These are phyloP conservation scores for Casuarius casuarius DNA, from an alignment of 2,113 vertebrate species.

Conservation along the genomic window DNA sequence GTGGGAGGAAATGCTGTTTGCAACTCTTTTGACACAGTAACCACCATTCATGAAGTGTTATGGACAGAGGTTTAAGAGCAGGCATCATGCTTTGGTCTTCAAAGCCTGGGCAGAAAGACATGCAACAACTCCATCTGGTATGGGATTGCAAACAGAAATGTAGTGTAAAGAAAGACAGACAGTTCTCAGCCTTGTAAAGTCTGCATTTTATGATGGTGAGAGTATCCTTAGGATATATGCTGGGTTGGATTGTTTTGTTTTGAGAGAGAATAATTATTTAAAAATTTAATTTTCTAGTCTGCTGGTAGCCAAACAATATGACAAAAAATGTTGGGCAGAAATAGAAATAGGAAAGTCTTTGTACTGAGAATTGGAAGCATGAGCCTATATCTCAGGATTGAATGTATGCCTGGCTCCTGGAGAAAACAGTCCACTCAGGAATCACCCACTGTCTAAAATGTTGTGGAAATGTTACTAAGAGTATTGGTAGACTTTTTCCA, in stretches of 20 bases:
- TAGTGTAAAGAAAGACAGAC: neutral
- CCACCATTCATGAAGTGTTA: neutral
- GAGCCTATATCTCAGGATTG: neutral
- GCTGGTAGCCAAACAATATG: constrained; percentile 18
- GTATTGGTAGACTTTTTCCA: neutral
- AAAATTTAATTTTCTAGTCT: constrained; percentile 20
- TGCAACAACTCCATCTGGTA: constrained; percentile 32
- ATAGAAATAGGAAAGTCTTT: constrained; percentile 28
- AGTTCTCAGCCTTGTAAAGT: constrained; percentile 27
- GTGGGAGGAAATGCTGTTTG: neutral
- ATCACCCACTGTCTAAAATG: neutral
- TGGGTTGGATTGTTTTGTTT: constrained; percentile 2
- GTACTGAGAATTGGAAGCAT: neutral
- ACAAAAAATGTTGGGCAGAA: neutral
- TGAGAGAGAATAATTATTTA: neutral
- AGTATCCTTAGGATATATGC: neutral
- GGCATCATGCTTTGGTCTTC: neutral
- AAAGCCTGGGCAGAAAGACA: neutral
- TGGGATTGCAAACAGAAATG: constrained; percentile 22
- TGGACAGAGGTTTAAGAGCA: neutral
- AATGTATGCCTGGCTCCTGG: neutral
- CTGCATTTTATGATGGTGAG: neutral
- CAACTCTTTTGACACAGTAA: constrained; percentile 10
- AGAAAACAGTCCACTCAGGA: neutral
- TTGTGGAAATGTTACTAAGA: neutral